A percentile compares a stretch with the other conserved stretches of the same genome.
phyloP scores from a whole-genome alignment of 2,113 vertebrate genomes.

The Hypanus sabinus region DNA sequence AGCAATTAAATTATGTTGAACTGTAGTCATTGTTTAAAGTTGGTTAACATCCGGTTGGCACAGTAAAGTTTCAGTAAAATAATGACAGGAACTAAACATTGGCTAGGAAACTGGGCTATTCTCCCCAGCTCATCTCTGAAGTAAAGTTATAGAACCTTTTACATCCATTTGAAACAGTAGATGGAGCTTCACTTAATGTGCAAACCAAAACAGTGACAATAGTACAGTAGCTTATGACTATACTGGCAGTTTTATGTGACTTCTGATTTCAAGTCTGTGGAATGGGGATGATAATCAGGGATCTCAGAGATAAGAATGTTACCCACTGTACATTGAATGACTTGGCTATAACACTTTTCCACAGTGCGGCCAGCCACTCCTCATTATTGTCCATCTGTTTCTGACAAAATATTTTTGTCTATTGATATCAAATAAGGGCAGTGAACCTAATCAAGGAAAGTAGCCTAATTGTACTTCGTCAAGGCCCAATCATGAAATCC shows the following conservation, averaged over 20 bases:
- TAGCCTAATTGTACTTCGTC: background rate
- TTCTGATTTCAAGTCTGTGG: background rate
- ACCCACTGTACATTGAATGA: background rate
- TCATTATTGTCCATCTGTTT: background rate
- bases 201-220: background rate
- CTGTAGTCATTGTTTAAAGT: background rate
- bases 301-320: background rate
- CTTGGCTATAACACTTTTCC: background rate
- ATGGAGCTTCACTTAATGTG: background rate
- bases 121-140: background rate
- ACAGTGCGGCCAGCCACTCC: background rate
- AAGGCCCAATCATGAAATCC: background rate
- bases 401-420: background rate
- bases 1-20: background rate
- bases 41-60: background rate
- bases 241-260: background rate
- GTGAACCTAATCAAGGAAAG: background rate
- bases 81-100: background rate
- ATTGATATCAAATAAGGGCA: background rate
- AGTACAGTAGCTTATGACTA: background rate
- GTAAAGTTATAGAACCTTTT: background rate
- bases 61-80: background rate
- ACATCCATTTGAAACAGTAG: background rate
- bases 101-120: background rate
- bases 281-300: background rate